These are phyloP conservation scores for Galerucella pusilla DNA, from an alignment of 2,888 invertebrate species.

Conservation along the genomic window DNA sequence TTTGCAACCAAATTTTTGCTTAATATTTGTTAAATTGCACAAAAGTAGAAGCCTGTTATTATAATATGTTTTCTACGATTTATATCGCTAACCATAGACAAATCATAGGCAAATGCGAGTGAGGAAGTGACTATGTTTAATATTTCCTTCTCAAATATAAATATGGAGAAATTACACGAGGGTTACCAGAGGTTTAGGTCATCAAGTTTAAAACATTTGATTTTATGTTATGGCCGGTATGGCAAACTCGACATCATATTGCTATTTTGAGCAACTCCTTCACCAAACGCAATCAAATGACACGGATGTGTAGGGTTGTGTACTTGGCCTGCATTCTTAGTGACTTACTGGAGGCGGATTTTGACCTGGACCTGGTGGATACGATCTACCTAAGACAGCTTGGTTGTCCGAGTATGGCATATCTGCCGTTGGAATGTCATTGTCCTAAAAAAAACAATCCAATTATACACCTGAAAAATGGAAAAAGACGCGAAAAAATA, in stretches of 20 bases:
- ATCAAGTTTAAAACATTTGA: constrained; percentile 10
- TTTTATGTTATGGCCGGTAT: constrained; percentile 38
- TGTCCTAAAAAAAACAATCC: constrained; percentile 68
- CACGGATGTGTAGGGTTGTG: constrained; percentile 61
- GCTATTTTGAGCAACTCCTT: constrained; percentile 59
- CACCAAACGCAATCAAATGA: constrained; percentile 59
- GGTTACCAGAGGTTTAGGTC: constrained; percentile 21
- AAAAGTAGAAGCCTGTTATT: background rate
- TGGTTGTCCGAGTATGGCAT: constrained; percentile 76
- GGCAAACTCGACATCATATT: constrained; percentile 53
- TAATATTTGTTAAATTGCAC: background rate
- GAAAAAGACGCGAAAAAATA: background rate
- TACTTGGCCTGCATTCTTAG: constrained; percentile 59
- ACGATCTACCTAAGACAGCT: constrained; percentile 63
- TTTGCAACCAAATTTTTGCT: background rate
- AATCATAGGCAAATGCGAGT: constrained; percentile 23
- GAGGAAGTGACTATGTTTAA: constrained; percentile 21
- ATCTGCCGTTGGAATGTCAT: constrained; percentile 80
- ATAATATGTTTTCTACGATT: constrained; percentile 20
- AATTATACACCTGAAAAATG: background rate
- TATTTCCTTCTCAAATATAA: constrained; percentile 25
- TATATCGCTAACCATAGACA: constrained; percentile 15
- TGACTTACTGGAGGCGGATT: constrained; percentile 67
- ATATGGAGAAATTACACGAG: constrained; percentile 25
- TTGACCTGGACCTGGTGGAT: constrained; percentile 63